These are phyloP conservation scores for Atrichornis clamosus DNA, from an alignment of 2,113 vertebrate genomes.

Conservation along the genomic window DNA sequence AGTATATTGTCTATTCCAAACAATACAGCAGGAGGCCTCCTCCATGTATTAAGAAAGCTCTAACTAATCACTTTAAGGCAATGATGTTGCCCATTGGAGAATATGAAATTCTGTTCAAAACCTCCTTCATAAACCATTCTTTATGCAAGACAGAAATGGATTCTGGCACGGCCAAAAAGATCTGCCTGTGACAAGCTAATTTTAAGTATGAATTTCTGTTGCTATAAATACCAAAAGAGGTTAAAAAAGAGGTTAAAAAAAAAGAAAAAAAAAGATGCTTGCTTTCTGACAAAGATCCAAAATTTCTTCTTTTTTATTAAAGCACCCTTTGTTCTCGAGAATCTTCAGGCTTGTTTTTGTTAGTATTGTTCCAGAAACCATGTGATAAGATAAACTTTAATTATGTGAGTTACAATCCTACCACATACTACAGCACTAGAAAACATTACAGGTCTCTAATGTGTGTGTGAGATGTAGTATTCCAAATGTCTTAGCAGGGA, in stretches of 20 bases:
- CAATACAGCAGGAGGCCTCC: not conserved
- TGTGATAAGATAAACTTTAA: not conserved
- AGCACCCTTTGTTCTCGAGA: not conserved
- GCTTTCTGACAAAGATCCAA: not conserved
- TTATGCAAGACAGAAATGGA: not conserved
- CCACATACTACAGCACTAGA: not conserved
- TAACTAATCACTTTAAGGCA: not conserved
- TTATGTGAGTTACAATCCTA: not conserved
- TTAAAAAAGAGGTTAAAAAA: not conserved
- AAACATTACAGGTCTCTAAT: not conserved
- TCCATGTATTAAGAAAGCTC: not conserved
- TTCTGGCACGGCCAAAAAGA: not conserved
- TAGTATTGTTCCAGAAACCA: not conserved
- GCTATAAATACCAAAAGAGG: not conserved
- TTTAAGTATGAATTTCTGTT: not conserved
- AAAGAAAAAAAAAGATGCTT: not conserved
- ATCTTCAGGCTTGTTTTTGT: not conserved
- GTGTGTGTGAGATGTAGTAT: not conserved
- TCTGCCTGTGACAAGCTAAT: not conserved
- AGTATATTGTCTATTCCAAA: not conserved
- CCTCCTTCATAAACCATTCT: not conserved
- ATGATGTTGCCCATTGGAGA: not conserved
- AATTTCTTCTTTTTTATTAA: not conserved
- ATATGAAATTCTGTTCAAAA: not conserved
- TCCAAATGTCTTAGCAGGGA: not conserved